Evolutionary conservation across 2,888 invertebrate genomes (phyloP).

Genomic region (Chirona hameri): DNA sequence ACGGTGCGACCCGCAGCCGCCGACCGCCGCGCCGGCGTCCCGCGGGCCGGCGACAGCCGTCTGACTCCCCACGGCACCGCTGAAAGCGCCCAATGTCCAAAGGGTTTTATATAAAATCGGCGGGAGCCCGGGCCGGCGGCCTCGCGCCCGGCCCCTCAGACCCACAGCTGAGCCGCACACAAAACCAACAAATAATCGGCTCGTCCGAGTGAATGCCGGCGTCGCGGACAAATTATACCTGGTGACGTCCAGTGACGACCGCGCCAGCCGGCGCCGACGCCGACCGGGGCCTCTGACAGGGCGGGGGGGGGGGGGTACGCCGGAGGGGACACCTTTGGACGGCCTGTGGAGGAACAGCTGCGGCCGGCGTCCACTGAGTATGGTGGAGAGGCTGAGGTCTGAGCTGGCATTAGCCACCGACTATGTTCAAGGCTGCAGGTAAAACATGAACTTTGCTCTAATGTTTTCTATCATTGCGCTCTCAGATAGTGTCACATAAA

Average conservation of each 20-base stretch:
- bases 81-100: background rate
- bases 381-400: background rate
- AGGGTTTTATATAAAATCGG: slow-evolving; percentile 1
- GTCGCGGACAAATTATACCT: slow-evolving; percentile 5
- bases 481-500: too few species aligned
- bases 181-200: slow-evolving; percentile 22
- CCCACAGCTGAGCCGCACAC: background rate
- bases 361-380: background rate
- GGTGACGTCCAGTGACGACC: slow-evolving; percentile 23
- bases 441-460: too few species aligned
- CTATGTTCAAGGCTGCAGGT: too few species aligned
- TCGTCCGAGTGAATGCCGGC: background rate
- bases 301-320: background rate
- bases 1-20: too few species aligned
- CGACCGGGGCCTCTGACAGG: background rate
- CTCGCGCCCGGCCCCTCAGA: background rate
- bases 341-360: background rate
- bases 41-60: background rate
- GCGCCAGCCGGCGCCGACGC: background rate
- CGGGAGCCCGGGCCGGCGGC: background rate
- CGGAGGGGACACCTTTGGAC: background rate
- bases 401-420: too few species aligned
- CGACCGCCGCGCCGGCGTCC: too few species aligned
- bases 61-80: background rate
- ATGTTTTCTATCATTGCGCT: too few species aligned